Evolutionary conservation across 2,113 vertebrate genomes (phyloP).

Genomic region (Bombycilla garrulus): DNA sequence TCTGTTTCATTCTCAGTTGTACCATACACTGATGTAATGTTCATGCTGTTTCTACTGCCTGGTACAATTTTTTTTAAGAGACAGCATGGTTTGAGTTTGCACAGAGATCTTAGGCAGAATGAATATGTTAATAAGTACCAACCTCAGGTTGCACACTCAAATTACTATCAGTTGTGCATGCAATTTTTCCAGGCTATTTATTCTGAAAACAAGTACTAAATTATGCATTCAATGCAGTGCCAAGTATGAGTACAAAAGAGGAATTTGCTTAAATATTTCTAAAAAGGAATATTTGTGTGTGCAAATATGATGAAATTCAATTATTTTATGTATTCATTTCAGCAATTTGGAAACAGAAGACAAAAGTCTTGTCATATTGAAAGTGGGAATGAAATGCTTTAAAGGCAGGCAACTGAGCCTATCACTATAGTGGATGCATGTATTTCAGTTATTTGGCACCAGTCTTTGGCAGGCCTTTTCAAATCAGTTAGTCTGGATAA

Average conservation of each 20-base stretch:
- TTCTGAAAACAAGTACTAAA: slow-evolving; percentile 74
- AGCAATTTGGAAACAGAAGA: not conserved
- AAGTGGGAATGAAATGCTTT: not conserved
- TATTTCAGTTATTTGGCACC: not conserved
- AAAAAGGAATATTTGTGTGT: slow-evolving; percentile 53
- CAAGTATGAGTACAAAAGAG: slow-evolving; percentile 28
- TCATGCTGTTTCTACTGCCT: not conserved
- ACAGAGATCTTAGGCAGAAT: slow-evolving; percentile 48
- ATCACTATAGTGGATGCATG: fast-evolving
- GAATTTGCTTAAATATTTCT: slow-evolving; percentile 69
- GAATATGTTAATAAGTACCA: slow-evolving; percentile 67
- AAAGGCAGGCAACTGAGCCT: not conserved
- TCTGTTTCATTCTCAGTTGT: not conserved
- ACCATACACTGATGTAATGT: not conserved
- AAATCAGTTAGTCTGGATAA: not conserved
- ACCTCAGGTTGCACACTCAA: slow-evolving; percentile 60
- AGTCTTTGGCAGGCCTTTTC: not conserved
- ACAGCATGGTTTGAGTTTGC: slow-evolving; percentile 58
- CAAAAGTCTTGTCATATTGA: not conserved
- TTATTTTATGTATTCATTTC: not conserved
- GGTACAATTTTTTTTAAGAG: slow-evolving; percentile 34
- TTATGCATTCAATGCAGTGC: slow-evolving; percentile 65
- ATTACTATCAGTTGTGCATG: slow-evolving; percentile 76
- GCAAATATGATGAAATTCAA: slow-evolving; percentile 50
- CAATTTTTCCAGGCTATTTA: slow-evolving; percentile 75